Conservation (phyloP, 2,797 vertebrate species). For the Oreochromis grahami region DNA sequence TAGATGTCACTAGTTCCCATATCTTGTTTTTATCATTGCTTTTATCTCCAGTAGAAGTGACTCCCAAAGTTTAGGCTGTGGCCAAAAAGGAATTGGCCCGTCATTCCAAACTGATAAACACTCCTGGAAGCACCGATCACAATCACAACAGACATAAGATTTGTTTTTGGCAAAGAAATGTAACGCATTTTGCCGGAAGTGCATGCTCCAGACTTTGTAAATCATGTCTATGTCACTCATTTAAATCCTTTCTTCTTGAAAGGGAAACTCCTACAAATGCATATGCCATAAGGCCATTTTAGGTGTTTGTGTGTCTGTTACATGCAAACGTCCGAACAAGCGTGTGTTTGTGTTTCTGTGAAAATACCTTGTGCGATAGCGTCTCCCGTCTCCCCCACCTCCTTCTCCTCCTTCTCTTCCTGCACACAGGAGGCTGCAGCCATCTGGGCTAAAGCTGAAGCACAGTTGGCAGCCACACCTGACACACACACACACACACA, state of each 20-base stretch:
- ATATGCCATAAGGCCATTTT: accelerated
- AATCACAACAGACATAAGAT: background rate
- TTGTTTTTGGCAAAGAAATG: background rate
- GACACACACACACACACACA: background rate
- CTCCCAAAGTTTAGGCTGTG: background rate
- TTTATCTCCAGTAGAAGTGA: background rate
- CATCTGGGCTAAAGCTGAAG: slow-evolving; percentile 96
- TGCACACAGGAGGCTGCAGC: slow-evolving; percentile 95
- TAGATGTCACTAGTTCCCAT: background rate
- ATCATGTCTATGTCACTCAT: background rate
- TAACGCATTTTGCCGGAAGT: background rate
- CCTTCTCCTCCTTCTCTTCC: slow-evolving; percentile 91
- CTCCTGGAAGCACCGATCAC: background rate
- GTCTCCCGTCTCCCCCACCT: slow-evolving; percentile 81
- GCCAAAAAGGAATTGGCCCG: accelerated
- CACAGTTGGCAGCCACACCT: slow-evolving; percentile 97
- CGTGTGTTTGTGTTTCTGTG: accelerated
- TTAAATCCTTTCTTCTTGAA: background rate
- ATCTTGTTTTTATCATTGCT: background rate
- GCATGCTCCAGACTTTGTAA: accelerated
- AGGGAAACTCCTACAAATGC: background rate
- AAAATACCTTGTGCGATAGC: slow-evolving; percentile 87
- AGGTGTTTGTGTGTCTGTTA: background rate
- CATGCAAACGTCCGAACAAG: accelerated
- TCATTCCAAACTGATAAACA: background rate